phyloP scores from a whole-genome alignment of 2,113 vertebrate species.

The Gopherus flavomarginatus region DNA sequence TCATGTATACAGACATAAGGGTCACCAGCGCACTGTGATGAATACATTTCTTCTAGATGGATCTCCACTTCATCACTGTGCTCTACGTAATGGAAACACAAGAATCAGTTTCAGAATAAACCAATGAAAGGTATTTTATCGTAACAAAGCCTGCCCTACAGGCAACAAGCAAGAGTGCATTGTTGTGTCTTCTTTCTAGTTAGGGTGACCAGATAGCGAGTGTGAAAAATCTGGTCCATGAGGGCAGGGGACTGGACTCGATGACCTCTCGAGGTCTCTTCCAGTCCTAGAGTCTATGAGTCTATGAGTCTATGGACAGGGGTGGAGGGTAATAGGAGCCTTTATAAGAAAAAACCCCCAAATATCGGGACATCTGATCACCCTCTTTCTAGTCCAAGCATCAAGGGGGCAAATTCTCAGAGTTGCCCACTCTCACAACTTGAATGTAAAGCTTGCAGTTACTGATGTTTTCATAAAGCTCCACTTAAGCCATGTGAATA shows the following conservation, averaged over 20 bases:
- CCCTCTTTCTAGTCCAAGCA: background rate
- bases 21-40: background rate
- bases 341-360: too few relatives aligned
- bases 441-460: conserved; percentile 1
- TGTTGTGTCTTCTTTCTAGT: background rate
- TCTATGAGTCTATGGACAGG: too few relatives aligned
- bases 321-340: too few relatives aligned
- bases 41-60: background rate
- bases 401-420: background rate
- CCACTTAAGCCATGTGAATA: background rate
- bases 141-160: background rate
- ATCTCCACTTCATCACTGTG: background rate
- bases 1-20: background rate
- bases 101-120: background rate
- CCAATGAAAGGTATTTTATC: background rate
- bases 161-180: background rate
- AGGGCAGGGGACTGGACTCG: too few relatives aligned
- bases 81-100: background rate
- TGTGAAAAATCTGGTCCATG: too few relatives aligned
- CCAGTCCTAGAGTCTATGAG: too few relatives aligned
- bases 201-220: too few relatives aligned
- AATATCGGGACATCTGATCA: too few relatives aligned
- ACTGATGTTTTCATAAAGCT: background rate
- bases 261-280: too few relatives aligned
- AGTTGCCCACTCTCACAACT: background rate